Conservation (phyloP, 2,113 vertebrate species). For the Gnathonemus echidnorhynchus region DNA sequence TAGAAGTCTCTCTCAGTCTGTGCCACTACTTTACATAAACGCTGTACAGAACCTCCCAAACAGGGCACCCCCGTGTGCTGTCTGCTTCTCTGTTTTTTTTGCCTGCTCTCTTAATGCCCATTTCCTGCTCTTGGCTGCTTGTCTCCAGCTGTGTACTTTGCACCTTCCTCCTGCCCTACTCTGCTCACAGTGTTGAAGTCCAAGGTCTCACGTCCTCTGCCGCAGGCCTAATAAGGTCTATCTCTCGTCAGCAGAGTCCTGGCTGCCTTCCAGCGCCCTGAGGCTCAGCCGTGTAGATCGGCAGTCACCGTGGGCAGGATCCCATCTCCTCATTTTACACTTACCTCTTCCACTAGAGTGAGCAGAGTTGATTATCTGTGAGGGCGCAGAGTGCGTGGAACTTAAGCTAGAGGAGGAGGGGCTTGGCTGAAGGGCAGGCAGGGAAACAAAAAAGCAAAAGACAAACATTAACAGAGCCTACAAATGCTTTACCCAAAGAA, state of each 20-base stretch:
- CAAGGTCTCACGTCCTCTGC: background rate
- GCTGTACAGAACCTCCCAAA: background rate
- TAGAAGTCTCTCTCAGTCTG: background rate
- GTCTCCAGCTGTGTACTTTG: background rate
- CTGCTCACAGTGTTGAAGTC: background rate
- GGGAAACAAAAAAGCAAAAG: conserved; percentile 38
- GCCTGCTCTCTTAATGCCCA: background rate
- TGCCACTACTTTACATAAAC: background rate
- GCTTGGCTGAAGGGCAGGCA: conserved; percentile 73
- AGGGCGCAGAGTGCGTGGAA: conserved; percentile 86
- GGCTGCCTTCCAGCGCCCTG: background rate
- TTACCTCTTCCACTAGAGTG: conserved; percentile 93
- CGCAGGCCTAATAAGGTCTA: background rate
- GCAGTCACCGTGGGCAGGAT: background rate
- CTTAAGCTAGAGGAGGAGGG: conserved; percentile 91
- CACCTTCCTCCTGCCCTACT: background rate
- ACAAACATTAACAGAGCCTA: background rate
- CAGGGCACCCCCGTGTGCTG: background rate
- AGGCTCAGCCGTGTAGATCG: background rate
- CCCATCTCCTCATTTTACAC: conserved; percentile 12
- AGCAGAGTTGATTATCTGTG: conserved; percentile 86
- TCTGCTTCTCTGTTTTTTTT: background rate
- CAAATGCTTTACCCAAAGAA: background rate
- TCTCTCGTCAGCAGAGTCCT: background rate
- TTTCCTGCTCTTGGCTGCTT: background rate